Percentiles rank a stretch among this genome's conserved stretches.
Evolutionary conservation across 2,888 invertebrate genomes (phyloP).

Genomic region (Sinohyriopsis cumingii): DNA sequence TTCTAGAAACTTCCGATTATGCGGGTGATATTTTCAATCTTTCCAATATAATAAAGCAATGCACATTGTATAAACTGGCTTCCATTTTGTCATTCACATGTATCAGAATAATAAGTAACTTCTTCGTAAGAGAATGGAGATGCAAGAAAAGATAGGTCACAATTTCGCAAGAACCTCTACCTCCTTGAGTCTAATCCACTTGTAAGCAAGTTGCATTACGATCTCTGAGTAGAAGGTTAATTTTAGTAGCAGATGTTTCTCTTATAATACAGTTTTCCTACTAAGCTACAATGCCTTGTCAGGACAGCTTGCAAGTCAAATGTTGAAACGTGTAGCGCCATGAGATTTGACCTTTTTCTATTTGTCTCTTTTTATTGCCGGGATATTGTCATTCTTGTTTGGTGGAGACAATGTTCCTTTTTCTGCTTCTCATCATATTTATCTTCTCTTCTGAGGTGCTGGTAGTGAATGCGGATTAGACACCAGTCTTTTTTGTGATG

Average conservation of each 20-base stretch:
- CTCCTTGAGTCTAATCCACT: constrained; percentile 10
- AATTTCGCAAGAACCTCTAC: constrained; percentile 21
- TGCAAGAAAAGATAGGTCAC: constrained; percentile 7
- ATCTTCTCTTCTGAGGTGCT: constrained; percentile 4
- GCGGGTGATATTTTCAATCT: neutral
- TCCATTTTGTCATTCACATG: neutral
- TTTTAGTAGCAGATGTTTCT: constrained; percentile 20
- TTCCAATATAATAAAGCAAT: neutral
- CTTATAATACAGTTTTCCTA: constrained; percentile 29
- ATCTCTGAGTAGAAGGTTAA: constrained; percentile 11
- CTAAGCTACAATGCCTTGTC: constrained; percentile 13
- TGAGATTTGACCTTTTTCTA: constrained; percentile 7
- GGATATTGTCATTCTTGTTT: constrained; percentile 7
- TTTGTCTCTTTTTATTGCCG: constrained; percentile 14
- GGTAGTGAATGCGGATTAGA: constrained; percentile 8
- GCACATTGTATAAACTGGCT: too few species aligned
- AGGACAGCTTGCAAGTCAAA: constrained; percentile 19
- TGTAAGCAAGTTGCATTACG: constrained; percentile 12
- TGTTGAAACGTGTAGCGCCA: constrained; percentile 7
- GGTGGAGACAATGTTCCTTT: constrained; percentile 9
- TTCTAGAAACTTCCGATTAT: neutral
- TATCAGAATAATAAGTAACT: constrained; percentile 1
- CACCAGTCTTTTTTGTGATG: constrained; percentile 18
- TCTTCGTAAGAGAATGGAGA: constrained; percentile 6
- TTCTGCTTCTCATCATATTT: neutral